Conservation (phyloP, 2,888 invertebrate genomes). For the Dorcus hopei region DNA sequence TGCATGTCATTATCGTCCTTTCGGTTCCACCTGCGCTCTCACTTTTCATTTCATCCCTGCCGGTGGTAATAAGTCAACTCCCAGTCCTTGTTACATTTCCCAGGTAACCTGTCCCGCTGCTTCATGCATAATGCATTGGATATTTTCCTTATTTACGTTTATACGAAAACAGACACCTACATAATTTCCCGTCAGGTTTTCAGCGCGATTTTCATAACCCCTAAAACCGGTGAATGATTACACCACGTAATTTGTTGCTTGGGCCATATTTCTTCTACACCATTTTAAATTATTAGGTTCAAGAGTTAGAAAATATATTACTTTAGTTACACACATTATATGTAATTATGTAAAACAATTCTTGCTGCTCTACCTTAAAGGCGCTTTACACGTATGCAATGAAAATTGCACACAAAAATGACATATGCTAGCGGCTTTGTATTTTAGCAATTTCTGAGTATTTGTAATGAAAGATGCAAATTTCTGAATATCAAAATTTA, state of each 20-base stretch:
- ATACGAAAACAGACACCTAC: slow-evolving; percentile 46
- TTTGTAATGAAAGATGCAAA: too few relatives aligned
- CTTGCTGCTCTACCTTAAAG: too few relatives aligned
- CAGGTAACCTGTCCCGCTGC: slow-evolving; percentile 42
- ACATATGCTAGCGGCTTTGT: too few relatives aligned
- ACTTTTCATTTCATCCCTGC: slow-evolving; percentile 36
- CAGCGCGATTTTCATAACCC: slow-evolving; percentile 26
- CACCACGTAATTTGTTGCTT: slow-evolving; percentile 20
- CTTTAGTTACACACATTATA: too few relatives aligned
- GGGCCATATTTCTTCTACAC: neutral
- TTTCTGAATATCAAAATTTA: too few relatives aligned
- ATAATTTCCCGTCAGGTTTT: slow-evolving; percentile 41
- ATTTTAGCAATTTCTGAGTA: too few relatives aligned
- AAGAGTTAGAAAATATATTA: too few relatives aligned
- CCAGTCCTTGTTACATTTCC: slow-evolving; percentile 36
- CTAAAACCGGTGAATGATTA: slow-evolving; percentile 26
- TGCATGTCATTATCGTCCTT: slow-evolving; percentile 39
- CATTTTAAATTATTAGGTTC: too few relatives aligned
- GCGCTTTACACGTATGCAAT: too few relatives aligned
- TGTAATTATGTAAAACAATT: too few relatives aligned
- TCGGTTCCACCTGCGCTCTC: slow-evolving; percentile 34
- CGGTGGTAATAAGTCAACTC: slow-evolving; percentile 37
- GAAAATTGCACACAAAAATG: too few relatives aligned
- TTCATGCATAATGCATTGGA: slow-evolving; percentile 50
- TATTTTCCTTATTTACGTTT: slow-evolving; percentile 49